A percentile compares a stretch with the other conserved stretches of the same genome.
These are phyloP conservation scores for Aphelinus certus DNA, from an alignment of 1,140 invertebrate species.

Conservation along the genomic window DNA sequence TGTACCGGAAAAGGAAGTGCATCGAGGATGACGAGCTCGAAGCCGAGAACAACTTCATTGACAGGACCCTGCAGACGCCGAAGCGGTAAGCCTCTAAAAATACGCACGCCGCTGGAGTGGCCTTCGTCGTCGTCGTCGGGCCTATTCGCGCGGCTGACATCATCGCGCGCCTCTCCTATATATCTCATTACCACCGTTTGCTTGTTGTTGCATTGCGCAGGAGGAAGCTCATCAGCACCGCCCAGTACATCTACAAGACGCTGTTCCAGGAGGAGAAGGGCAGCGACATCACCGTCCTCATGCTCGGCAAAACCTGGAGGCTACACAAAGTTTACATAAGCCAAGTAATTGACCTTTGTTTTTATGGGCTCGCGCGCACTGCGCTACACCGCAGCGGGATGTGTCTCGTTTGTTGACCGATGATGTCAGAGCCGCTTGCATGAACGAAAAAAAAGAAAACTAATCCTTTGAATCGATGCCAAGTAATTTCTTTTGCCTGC, in stretches of 20 bases:
- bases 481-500: too few relatives aligned
- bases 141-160: conserved; percentile 47
- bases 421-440: too few relatives aligned
- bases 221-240: conserved; percentile 77
- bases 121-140: not conserved
- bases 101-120: too few relatives aligned
- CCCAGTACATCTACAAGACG: conserved; percentile 83
- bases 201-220: conserved; percentile 61
- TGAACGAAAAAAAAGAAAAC: too few relatives aligned
- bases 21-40: conserved; percentile 61
- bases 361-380: too few relatives aligned
- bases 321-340: conserved; percentile 83
- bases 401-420: too few relatives aligned
- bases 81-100: conserved; percentile 53
- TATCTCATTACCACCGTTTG: too few relatives aligned
- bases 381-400: too few relatives aligned
- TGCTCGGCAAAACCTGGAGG: conserved; percentile 78
- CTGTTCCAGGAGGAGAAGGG: conserved; percentile 81
- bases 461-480: too few relatives aligned
- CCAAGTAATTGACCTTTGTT: conserved; percentile 64
- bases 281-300: conserved; percentile 79
- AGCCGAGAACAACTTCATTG: conserved; percentile 60
- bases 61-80: conserved; percentile 61
- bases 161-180: conserved; percentile 24
- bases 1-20: conserved; percentile 60